A percentile compares a stretch with the other conserved stretches of the same genome.
phyloP scores from a whole-genome alignment of 2,888 invertebrate genomes.

The Bedellia somnulentella region DNA sequence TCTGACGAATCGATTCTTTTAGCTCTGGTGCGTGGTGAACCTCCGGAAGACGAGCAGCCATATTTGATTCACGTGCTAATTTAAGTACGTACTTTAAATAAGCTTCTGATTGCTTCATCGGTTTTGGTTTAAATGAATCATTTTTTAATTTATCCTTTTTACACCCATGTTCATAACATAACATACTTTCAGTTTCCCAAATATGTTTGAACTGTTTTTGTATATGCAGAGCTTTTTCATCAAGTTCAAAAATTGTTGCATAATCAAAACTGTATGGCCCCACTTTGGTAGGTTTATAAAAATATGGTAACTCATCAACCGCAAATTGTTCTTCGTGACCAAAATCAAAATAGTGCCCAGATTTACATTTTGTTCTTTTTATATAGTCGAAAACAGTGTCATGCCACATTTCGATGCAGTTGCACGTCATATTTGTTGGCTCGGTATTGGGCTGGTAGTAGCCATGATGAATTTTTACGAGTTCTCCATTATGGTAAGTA shows the following conservation, averaged over 20 bases:
- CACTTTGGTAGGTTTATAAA: conserved; percentile 27
- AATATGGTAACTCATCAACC: conserved; percentile 31
- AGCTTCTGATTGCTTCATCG: background rate
- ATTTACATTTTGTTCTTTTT: conserved; percentile 30
- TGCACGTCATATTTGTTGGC: conserved; percentile 26
- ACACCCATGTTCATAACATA: conserved; percentile 18
- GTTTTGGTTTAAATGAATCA: background rate
- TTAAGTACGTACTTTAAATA: conserved; percentile 37
- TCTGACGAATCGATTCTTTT: conserved; percentile 41
- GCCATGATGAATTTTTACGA: conserved; percentile 33
- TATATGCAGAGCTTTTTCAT: conserved; percentile 24
- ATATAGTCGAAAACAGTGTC: conserved; percentile 25
- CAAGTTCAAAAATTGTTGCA: conserved; percentile 33
- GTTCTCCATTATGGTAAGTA: conserved; percentile 15
- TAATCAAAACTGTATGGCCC: conserved; percentile 27
- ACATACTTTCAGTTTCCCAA: conserved; percentile 38
- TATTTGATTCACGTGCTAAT: conserved; percentile 23
- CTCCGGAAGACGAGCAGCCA: conserved; percentile 40
- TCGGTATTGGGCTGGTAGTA: conserved; percentile 21
- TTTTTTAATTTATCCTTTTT: conserved; percentile 17
- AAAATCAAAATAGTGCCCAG: conserved; percentile 36
- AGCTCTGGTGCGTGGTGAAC: conserved; percentile 36
- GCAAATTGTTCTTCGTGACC: conserved; percentile 29
- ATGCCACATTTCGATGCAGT: conserved; percentile 34
- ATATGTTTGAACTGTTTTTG: conserved; percentile 33